phyloP scores from a whole-genome alignment of 1,140 invertebrate species.

The Drosophila pseudoananassae region DNA sequence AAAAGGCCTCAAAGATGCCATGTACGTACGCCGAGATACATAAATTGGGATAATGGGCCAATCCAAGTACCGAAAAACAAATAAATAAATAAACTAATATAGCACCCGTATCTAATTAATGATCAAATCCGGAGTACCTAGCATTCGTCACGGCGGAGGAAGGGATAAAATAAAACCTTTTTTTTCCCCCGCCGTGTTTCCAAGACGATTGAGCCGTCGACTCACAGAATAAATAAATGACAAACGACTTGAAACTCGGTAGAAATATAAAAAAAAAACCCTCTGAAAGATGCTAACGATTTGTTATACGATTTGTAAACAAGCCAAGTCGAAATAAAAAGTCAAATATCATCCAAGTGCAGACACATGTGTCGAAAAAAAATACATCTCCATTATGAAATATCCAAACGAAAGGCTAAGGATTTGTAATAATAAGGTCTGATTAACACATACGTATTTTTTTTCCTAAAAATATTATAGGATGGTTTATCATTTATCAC shows the following conservation, averaged over 20 bases:
- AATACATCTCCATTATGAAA: constrained; percentile 3
- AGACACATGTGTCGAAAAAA: constrained; percentile 5
- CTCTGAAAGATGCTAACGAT: constrained; percentile 2
- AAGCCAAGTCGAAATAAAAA: neutral
- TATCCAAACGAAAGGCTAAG: neutral
- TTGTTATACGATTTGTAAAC: constrained; percentile 1
- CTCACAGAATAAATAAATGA: constrained; percentile 1
- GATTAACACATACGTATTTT: constrained; percentile 8
- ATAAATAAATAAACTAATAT: constrained; percentile 33
- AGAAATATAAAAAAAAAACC: neutral
- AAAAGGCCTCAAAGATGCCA: constrained; percentile 3
- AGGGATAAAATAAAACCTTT: neutral
- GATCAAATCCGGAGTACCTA: constrained; percentile 16
- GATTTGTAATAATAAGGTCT: constrained; percentile 27
- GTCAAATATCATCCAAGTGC: constrained; percentile 1
- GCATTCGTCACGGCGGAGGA: neutral
- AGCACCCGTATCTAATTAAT: constrained; percentile 19
- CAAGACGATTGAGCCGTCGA: constrained; percentile 1
- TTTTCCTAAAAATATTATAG: constrained; percentile 2
- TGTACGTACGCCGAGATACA: neutral
- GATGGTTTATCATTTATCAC: constrained; percentile 18
- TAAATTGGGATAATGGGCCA: constrained; percentile 9
- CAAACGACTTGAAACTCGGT: no score
- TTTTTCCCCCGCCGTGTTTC: constrained; percentile 3
- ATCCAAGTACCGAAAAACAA: constrained; percentile 38